Evolutionary conservation across 2,888 invertebrate genomes (phyloP).

Genomic region (Stenoptilia bipunctidactyla): DNA sequence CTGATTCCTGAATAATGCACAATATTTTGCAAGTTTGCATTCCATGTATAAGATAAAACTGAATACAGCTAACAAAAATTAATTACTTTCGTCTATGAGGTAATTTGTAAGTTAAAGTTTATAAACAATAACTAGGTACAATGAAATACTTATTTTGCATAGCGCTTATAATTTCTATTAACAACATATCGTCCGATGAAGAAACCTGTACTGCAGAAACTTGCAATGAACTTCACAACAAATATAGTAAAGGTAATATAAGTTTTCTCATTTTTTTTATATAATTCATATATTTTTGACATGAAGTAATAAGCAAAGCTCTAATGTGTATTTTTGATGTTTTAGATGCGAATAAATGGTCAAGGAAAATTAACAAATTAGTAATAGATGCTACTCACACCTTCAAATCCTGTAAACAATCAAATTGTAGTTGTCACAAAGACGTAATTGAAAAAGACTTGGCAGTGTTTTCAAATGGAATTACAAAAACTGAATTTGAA

Average conservation of each 20-base stretch:
- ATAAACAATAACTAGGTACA: no score
- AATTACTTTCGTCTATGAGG: no score
- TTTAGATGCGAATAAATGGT: slow-evolving; percentile 61
- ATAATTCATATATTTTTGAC: neutral
- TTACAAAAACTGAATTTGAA: slow-evolving; percentile 75
- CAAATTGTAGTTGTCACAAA: slow-evolving; percentile 75
- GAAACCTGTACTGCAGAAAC: slow-evolving; percentile 11
- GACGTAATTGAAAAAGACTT: slow-evolving; percentile 79
- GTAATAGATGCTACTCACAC: slow-evolving; percentile 60
- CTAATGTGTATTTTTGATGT: slow-evolving; percentile 11
- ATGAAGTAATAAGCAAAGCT: no score
- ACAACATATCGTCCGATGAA: neutral
- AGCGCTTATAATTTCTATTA: no score
- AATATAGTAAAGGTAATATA: slow-evolving; percentile 20
- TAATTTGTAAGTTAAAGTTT: no score
- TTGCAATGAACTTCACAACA: slow-evolving; percentile 14
- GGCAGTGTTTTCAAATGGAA: slow-evolving; percentile 77
- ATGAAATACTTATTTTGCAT: no score
- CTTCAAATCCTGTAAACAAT: slow-evolving; percentile 68
- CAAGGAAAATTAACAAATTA: slow-evolving; percentile 37
- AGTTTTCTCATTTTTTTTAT: neutral
- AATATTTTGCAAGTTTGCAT: no score
- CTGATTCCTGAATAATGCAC: no score
- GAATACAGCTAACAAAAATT: no score
- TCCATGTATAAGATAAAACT: no score